Percentiles rank a stretch among this genome's conserved stretches.
phyloP scores from a whole-genome alignment of 2,888 invertebrate species.

The Apodemia zela region DNA sequence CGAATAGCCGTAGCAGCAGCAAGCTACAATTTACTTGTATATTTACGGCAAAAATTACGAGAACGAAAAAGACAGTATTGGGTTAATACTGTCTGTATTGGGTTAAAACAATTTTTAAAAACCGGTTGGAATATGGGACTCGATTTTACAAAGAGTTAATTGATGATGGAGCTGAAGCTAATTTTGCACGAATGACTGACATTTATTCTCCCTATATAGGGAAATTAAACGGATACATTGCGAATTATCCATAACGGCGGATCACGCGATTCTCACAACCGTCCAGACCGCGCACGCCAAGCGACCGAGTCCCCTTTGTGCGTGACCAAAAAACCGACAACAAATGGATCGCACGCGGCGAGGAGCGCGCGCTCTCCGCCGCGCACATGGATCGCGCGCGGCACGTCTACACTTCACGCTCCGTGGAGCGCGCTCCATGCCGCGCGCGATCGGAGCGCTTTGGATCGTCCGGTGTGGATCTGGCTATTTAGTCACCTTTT shows the following conservation, averaged over 20 bases:
- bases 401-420: slow-evolving; percentile 21
- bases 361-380: slow-evolving; percentile 17
- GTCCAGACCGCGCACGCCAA: slow-evolving; percentile 30
- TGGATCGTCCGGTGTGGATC: slow-evolving; percentile 27
- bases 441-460: slow-evolving; percentile 25
- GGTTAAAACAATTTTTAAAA: slow-evolving; percentile 18
- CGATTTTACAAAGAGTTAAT: slow-evolving; percentile 21
- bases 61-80: slow-evolving; percentile 23
- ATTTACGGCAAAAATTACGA: slow-evolving; percentile 21
- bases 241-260: slow-evolving; percentile 24
- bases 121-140: slow-evolving; percentile 22
- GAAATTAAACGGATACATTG: slow-evolving; percentile 11
- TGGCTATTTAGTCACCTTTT: too few relatives aligned
- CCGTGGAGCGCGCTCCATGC: too few relatives aligned
- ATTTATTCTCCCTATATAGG: slow-evolving; percentile 17
- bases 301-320: slow-evolving; percentile 31
- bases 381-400: slow-evolving; percentile 14
- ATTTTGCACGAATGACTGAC: not conserved
- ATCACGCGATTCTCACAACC: slow-evolving; percentile 26
- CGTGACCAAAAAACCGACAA: slow-evolving; percentile 33
- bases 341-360: slow-evolving; percentile 32
- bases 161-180: not conserved
- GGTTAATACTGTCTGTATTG: too few relatives aligned
- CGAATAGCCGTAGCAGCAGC: slow-evolving; percentile 1
- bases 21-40: not conserved